Evolutionary conservation across 2,113 vertebrate species (phyloP), one percentile per base, ranked within the genome.

Genomic region (Trogon melanurus): DNA sequence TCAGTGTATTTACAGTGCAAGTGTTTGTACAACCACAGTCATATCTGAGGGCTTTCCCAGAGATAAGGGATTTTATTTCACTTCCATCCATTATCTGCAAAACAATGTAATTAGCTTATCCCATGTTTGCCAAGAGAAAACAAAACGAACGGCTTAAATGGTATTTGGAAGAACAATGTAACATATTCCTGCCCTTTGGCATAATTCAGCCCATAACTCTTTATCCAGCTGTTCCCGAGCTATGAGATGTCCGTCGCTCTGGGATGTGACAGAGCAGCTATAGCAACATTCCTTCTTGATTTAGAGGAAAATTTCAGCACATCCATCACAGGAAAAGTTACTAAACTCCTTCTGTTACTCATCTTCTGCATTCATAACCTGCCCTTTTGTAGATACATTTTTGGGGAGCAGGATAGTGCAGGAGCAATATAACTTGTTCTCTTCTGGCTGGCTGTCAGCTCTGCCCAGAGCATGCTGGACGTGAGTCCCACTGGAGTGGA

Each of bases 61-160:
- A 89, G 94, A 93, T 93, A 95, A 90, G 64, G 48, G 14, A 5
- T 5, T 85, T 78, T 64, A 78, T 93, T 91, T 83, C 75, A 45
- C 72, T 84, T 85, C 82, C 69, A 66, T 58, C 26, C 67, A 32
- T 36, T 83, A 79, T 85, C 71, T 91, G 75, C 79, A 80, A 71
- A 86, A 48, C 13, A 90, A 71, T 41, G 67, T 64, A 80, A 96
- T 90, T 93, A 94, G 70, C 64, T 71, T 41, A 74, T 78, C 67
- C 75, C 23, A 16, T 89, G 82, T 95, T 94, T 95, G 82, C 67
- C 92, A 64, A 90, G 85, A 78, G 75, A 86, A 95, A 96, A 93
- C 90, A 88, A 61, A 91, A 62, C 48, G 44, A 95, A 14, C 38
- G 74, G 85, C 80, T 90, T 91, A 80, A 84, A 45, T 23, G 34